A percentile compares a stretch with the other conserved stretches of the same genome.
Conservation (phyloP, 2,797 vertebrate species). For the Squalus acanthias region DNA sequence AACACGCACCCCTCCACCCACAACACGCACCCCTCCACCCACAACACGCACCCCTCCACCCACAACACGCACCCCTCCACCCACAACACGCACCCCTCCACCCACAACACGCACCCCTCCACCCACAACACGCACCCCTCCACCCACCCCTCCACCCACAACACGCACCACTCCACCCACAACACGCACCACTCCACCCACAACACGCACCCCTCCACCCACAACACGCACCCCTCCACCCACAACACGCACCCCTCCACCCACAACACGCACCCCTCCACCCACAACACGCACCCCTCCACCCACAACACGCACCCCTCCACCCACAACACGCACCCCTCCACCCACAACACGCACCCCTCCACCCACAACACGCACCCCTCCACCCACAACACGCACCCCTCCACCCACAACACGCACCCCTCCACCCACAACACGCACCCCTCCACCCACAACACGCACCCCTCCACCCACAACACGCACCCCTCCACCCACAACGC, state of each 20-base stretch:
- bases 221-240: not conserved
- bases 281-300: not conserved
- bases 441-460: not conserved
- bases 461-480: not conserved
- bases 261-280: not conserved
- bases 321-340: not conserved
- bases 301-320: too few relatives aligned
- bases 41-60: not conserved
- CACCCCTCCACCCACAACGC: not conserved
- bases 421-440: not conserved
- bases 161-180: not conserved
- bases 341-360: not conserved
- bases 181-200: not conserved
- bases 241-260: not conserved
- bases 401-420: not conserved
- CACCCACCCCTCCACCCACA: not conserved
- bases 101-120: not conserved
- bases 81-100: not conserved
- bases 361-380: not conserved
- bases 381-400: not conserved
- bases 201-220: not conserved
- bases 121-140: too few relatives aligned
- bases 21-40: not conserved
- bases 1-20: not conserved
- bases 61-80: too few relatives aligned